Conservation (phyloP, 2,113 vertebrate genomes). For the Tachysurus vachellii region DNA sequence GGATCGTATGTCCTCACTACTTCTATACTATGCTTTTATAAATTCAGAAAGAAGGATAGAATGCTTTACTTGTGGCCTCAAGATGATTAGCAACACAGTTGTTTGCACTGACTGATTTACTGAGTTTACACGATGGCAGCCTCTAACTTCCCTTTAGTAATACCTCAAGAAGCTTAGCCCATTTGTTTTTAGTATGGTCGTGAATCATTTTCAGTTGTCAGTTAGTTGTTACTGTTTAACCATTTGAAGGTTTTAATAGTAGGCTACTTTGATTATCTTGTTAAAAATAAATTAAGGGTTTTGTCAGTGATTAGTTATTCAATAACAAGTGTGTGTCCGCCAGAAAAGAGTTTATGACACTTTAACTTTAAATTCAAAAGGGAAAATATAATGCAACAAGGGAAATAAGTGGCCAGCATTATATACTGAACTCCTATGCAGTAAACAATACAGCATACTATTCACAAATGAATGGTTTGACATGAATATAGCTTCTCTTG, state of each 20-base stretch:
- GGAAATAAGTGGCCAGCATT: background rate
- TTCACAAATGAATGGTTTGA: background rate
- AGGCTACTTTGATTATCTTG: background rate
- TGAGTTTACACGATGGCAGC: background rate
- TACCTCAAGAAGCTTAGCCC: too few relatives aligned
- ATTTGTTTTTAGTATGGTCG: background rate
- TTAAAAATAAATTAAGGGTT: background rate
- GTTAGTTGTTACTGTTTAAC: background rate
- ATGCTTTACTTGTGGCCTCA: background rate
- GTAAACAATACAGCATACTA: background rate
- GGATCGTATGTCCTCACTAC: too few relatives aligned
- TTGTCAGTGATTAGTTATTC: background rate
- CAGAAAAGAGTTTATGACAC: background rate
- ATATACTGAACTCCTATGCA: background rate
- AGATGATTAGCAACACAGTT: background rate
- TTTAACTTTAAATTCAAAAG: background rate
- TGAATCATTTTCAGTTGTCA: background rate
- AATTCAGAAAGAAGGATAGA: background rate
- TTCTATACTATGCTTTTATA: background rate
- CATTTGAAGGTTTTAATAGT: background rate
- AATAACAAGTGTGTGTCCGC: background rate
- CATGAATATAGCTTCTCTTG: background rate
- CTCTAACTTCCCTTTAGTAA: too few relatives aligned
- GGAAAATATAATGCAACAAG: background rate
- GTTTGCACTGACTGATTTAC: background rate